Conservation (phyloP, 2,113 vertebrate genomes). For the Xenopus tropicalis region UCB_Xtro_10.0 CM004444.2:48723501-48724000, state of each 20-base stretch:
- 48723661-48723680: constrained; percentile 73
- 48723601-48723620: constrained; percentile 67
- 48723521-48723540: not conserved
- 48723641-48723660: constrained; percentile 72
- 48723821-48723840: too few species aligned
- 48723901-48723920: too few species aligned
- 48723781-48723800: too few species aligned
- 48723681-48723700: constrained; percentile 65
- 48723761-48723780: constrained; percentile 1
- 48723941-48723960: too few species aligned
- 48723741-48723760: constrained; percentile 52
- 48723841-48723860: too few species aligned
- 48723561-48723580: constrained; percentile 51
- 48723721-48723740: constrained; percentile 60
- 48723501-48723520: too few species aligned
- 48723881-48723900: too few species aligned
- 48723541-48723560: constrained; percentile 18
- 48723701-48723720: constrained; percentile 60
- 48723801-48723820: too few species aligned
- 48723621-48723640: constrained; percentile 68
- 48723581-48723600: constrained; percentile 46
- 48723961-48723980: too few species aligned
- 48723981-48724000: too few species aligned
- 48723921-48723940: too few species aligned
- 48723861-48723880: too few species aligned